phyloP scores from a whole-genome alignment of 2,888 invertebrate species.

The Cheilosia grossa region DNA sequence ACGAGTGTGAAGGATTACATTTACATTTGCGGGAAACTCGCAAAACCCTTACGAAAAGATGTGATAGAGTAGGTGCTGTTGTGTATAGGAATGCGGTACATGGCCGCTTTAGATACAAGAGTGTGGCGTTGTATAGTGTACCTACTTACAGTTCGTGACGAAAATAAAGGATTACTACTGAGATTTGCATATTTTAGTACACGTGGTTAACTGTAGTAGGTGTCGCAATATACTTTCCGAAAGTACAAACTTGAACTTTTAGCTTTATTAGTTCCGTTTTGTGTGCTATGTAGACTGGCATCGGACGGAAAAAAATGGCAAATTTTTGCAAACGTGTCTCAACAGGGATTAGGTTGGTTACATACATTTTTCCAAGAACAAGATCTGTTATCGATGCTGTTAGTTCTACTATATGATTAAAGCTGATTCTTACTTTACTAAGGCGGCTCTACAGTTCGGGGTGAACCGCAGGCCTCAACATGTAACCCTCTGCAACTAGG shows the following conservation, averaged over 20 bases:
- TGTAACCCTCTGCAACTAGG: too few relatives aligned
- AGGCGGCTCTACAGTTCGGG: too few relatives aligned
- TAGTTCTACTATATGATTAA: too few relatives aligned
- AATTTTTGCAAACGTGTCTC: too few relatives aligned
- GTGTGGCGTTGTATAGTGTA: neutral
- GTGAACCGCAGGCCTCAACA: too few relatives aligned
- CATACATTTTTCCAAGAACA: too few relatives aligned
- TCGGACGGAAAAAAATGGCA: too few relatives aligned
- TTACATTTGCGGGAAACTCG: slow-evolving; percentile 15
- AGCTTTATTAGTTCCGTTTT: neutral
- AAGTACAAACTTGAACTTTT: neutral
- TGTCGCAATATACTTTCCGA: neutral
- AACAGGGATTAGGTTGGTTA: too few relatives aligned
- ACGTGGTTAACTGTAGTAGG: neutral
- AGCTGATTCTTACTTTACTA: too few relatives aligned
- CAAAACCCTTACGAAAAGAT: slow-evolving; percentile 17
- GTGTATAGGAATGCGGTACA: neutral
- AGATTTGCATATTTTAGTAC: neutral
- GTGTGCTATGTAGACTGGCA: neutral
- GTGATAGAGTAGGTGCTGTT: slow-evolving; percentile 9
- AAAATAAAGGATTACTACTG: slow-evolving; percentile 27
- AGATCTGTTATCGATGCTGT: too few relatives aligned
- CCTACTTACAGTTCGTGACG: slow-evolving; percentile 36
- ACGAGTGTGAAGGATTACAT: slow-evolving; percentile 25
- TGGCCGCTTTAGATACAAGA: slow-evolving; percentile 33